A percentile compares a stretch with the other conserved stretches of the same genome.
These are phyloP conservation scores for Megastigmus dorsalis DNA, from an alignment of 2,888 invertebrate genomes.

Conservation along the genomic window DNA sequence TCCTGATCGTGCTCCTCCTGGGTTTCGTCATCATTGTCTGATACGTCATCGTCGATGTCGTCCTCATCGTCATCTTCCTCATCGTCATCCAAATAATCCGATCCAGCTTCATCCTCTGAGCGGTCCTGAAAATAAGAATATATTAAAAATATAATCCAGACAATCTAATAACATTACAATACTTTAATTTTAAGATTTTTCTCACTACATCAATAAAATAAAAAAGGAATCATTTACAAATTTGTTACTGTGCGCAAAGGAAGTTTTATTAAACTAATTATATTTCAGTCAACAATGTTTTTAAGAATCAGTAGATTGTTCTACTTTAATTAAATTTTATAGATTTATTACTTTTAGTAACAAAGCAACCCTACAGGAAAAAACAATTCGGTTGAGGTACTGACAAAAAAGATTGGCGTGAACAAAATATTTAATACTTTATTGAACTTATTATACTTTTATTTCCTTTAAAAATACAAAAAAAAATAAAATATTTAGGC, in stretches of 20 bases:
- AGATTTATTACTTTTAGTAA: no score
- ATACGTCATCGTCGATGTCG: slow-evolving; percentile 57
- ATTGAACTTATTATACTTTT: no score
- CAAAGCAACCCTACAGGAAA: no score
- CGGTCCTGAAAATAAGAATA: slow-evolving; percentile 49
- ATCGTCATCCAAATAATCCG: slow-evolving; percentile 38
- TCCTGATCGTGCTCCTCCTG: slow-evolving; percentile 57
- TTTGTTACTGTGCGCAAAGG: not conserved
- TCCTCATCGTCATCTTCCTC: slow-evolving; percentile 55
- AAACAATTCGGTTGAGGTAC: no score
- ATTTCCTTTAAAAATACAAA: no score
- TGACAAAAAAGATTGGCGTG: no score
- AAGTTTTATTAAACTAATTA: not conserved
- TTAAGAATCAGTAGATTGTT: no score
- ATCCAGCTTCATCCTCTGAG: slow-evolving; percentile 53
- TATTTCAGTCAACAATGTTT: no score
- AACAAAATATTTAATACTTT: no score
- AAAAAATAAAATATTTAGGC: no score
- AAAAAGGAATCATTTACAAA: not conserved
- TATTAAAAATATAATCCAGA: not conserved
- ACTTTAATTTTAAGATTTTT: not conserved
- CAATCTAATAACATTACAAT: not conserved
- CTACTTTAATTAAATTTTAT: no score
- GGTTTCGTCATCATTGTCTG: slow-evolving; percentile 60
- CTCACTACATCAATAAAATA: not conserved